Percentiles rank a stretch among this genome's conserved stretches.
Conservation (phyloP, 2,888 invertebrate species). For the Agapostemon virescens region DNA sequence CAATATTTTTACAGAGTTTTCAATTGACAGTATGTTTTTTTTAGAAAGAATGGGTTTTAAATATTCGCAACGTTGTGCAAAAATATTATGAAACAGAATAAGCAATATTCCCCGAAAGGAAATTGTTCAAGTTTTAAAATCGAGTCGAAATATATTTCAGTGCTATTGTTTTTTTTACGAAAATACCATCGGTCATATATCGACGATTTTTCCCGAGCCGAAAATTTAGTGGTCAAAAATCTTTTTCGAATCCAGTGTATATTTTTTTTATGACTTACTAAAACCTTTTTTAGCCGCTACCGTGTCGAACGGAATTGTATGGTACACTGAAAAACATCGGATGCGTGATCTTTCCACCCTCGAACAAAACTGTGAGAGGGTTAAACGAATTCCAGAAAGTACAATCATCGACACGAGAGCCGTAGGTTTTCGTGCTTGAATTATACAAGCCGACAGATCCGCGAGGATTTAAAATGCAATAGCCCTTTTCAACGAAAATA, state of each 20-base stretch:
- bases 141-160: too few species aligned
- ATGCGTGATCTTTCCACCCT: neutral
- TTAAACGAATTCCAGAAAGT: neutral
- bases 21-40: neutral
- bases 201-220: neutral
- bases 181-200: too few species aligned
- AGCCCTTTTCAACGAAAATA: constrained; percentile 47
- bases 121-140: too few species aligned
- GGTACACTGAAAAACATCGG: neutral
- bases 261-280: neutral
- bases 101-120: too few species aligned
- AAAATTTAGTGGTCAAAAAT: neutral
- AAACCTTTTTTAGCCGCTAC: neutral
- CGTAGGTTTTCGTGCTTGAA: constrained; percentile 31
- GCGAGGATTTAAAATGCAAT: constrained; percentile 52
- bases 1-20: too few species aligned
- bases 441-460: constrained; percentile 41
- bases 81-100: too few species aligned
- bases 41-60: neutral
- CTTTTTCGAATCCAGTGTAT: neutral
- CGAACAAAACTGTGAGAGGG: neutral
- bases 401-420: neutral
- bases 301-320: neutral
- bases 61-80: neutral
- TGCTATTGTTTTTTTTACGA: too few species aligned